phyloP scores from a whole-genome alignment of 2,113 vertebrate species.

The Mustela nigripes region DNA sequence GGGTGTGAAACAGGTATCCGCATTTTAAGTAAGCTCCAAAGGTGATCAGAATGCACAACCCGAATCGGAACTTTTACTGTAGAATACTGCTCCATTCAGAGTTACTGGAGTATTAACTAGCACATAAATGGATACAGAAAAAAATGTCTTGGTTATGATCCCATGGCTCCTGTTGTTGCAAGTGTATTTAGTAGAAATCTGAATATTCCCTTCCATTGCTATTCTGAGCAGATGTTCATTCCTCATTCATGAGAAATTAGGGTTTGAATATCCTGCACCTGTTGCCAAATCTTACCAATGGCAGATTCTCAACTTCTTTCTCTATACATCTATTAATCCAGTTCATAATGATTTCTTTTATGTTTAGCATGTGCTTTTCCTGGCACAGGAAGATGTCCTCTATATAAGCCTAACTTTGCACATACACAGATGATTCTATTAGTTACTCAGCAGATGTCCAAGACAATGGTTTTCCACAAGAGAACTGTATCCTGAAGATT shows the following conservation, averaged over 20 bases:
- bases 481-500: constrained; percentile 47
- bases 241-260: constrained; percentile 73
- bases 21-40: neutral
- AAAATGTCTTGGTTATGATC: constrained; percentile 25
- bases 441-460: constrained; percentile 60
- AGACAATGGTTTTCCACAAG: constrained; percentile 40
- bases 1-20: neutral
- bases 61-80: neutral
- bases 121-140: neutral
- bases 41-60: neutral
- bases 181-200: constrained; percentile 32
- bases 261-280: constrained; percentile 53
- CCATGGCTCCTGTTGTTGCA: constrained; percentile 11
- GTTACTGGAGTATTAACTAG: constrained; percentile 40
- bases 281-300: constrained; percentile 71
- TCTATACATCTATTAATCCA: constrained; percentile 65
- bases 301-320: constrained; percentile 60
- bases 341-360: constrained; percentile 66
- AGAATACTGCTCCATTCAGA: neutral
- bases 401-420: constrained; percentile 44
- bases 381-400: constrained; percentile 38
- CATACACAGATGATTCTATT: constrained; percentile 44
- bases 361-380: constrained; percentile 67
- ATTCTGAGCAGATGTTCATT: constrained; percentile 68
- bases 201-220: constrained; percentile 33